These are phyloP conservation scores for Andrena minutula DNA, from an alignment of 2,888 invertebrate species.

Conservation along the genomic window DNA sequence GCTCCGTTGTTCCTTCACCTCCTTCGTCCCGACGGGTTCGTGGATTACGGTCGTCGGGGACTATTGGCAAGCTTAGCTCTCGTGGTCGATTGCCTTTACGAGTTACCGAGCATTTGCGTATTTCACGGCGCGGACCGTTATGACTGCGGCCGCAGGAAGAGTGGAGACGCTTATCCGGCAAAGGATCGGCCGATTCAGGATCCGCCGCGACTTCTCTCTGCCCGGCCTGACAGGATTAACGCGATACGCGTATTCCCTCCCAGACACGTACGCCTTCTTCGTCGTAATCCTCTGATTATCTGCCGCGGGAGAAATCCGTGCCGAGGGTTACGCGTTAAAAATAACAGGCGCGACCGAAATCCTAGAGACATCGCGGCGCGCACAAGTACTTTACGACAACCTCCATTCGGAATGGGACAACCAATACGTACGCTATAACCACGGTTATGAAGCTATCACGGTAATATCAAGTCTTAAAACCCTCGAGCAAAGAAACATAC, in stretches of 20 bases:
- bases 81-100: constrained; percentile 78
- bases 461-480: too few species aligned
- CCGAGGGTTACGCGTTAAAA: not conserved
- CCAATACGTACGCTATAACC: too few species aligned
- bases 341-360: not conserved
- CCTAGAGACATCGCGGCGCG: not conserved
- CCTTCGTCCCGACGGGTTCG: constrained; percentile 59
- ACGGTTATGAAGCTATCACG: too few species aligned
- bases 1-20: constrained; percentile 9
- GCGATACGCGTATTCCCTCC: constrained; percentile 41
- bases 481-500: too few species aligned
- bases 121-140: constrained; percentile 75
- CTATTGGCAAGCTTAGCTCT: constrained; percentile 77
- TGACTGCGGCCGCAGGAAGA: constrained; percentile 70
- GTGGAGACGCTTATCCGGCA: constrained; percentile 67
- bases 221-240: constrained; percentile 52
- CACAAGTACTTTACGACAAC: not conserved
- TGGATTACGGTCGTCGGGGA: constrained; percentile 70
- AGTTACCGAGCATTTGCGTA: constrained; percentile 78
- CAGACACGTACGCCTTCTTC: constrained; percentile 14
- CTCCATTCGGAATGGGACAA: not conserved
- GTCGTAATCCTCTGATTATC: constrained; percentile 46
- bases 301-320: constrained; percentile 1
- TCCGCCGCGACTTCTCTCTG: constrained; percentile 39
- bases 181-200: constrained; percentile 74